Conservation (phyloP, 37 sponge, comb jelly and placozoan species). For the Geodia barretti region DNA sequence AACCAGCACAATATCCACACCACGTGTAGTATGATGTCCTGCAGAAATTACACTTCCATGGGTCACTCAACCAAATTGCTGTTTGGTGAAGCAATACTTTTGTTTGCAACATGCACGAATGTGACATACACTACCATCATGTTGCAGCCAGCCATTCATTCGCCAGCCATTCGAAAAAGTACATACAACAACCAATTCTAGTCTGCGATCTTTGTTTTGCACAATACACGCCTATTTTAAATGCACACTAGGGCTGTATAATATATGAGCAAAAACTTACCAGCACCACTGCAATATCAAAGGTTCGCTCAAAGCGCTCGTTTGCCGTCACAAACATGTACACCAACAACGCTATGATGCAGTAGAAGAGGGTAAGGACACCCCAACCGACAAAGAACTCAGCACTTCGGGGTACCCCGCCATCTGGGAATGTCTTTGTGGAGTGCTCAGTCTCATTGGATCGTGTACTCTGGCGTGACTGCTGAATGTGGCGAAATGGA, state of each 20-base stretch:
- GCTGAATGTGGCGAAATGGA: slow-evolving; percentile 1
- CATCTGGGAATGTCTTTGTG: neutral
- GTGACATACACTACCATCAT: too few species aligned
- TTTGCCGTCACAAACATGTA: slow-evolving; percentile 77
- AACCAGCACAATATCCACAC: slow-evolving; percentile 71
- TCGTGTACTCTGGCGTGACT: neutral
- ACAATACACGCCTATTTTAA: too few species aligned
- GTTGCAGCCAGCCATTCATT: too few species aligned
- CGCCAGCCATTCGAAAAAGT: too few species aligned
- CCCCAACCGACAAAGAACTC: slow-evolving; percentile 81
- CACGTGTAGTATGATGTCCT: slow-evolving; percentile 64
- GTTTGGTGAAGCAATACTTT: too few species aligned
- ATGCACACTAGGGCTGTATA: too few species aligned
- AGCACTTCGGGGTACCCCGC: neutral
- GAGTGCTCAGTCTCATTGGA: neutral
- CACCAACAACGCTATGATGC: slow-evolving; percentile 69
- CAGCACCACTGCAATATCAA: slow-evolving; percentile 30
- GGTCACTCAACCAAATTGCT: too few species aligned
- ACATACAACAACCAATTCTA: too few species aligned
- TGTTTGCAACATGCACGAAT: too few species aligned
- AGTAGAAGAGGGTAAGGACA: slow-evolving; percentile 68
- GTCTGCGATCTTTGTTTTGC: too few species aligned
- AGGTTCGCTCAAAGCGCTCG: slow-evolving; percentile 16
- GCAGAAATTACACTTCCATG: neutral
- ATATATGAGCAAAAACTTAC: slow-evolving; percentile 44